Evolutionary conservation across 2,888 invertebrate genomes (phyloP).

Genomic region (Volucella bombylans): DNA sequence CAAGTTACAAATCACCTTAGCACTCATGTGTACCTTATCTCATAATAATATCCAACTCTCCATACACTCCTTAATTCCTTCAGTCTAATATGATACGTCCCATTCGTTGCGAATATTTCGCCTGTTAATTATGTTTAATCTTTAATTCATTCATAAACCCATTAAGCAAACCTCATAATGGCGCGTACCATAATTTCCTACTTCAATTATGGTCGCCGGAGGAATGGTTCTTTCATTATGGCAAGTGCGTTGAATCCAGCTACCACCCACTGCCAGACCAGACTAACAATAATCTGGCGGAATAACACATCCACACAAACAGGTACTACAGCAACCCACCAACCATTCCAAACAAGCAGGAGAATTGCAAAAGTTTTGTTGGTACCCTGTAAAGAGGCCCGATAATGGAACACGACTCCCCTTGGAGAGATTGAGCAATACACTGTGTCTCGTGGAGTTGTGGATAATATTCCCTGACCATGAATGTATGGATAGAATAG

Average conservation of each 20-base stretch:
- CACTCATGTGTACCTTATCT: not conserved
- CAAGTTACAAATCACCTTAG: not conserved
- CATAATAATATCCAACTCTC: not conserved
- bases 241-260: conserved; percentile 36
- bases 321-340: conserved; percentile 1
- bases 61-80: conserved; percentile 32
- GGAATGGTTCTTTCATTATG: conserved; percentile 27
- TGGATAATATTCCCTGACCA: conserved; percentile 8
- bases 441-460: not conserved
- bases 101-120: conserved; percentile 37
- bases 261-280: not conserved
- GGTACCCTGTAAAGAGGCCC: conserved; percentile 22
- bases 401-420: conserved; percentile 31
- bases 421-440: not conserved
- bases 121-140: conserved; percentile 64
- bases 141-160: conserved; percentile 68
- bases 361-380: conserved; percentile 10
- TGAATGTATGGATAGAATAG: not conserved
- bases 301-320: no score
- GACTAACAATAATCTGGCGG: no score
- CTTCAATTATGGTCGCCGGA: conserved; percentile 43
- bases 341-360: not conserved
- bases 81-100: conserved; percentile 31
- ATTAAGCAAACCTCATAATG: conserved; percentile 63
- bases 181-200: conserved; percentile 35